Evolutionary conservation across 2,888 invertebrate genomes (phyloP).

Genomic region (Drosophila vallismaia): DNA sequence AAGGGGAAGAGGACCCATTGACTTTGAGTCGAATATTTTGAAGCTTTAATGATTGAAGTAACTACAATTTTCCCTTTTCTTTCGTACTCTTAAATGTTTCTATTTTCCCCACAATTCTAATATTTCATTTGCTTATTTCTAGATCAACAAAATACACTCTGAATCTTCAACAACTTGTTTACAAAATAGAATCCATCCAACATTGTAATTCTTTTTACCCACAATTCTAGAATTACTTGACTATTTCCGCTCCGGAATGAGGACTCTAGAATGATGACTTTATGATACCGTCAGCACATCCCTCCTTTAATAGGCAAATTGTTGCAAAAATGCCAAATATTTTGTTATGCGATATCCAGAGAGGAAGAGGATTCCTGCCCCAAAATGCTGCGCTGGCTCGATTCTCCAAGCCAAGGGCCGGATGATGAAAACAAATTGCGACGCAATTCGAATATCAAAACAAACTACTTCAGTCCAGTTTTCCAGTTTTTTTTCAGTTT

Average conservation of each 20-base stretch:
- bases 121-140: not conserved
- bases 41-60: too few relatives aligned
- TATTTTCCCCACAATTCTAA: not conserved
- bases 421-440: slow-evolving; percentile 46
- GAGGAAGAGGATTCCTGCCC: slow-evolving; percentile 9
- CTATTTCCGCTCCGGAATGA: slow-evolving; percentile 50
- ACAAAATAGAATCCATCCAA: not conserved
- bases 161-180: not conserved
- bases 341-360: slow-evolving; percentile 26
- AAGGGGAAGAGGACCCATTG: slow-evolving; percentile 6
- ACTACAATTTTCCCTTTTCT: not conserved
- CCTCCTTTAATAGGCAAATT: slow-evolving; percentile 25
- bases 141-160: not conserved
- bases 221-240: slow-evolving; percentile 57
- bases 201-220: slow-evolving; percentile 51
- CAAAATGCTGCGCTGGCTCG: slow-evolving; percentile 52
- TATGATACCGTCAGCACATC: slow-evolving; percentile 43
- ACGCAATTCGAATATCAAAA: slow-evolving; percentile 55
- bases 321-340: slow-evolving; percentile 45
- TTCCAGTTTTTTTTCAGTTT: too few relatives aligned
- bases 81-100: too few relatives aligned
- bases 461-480: slow-evolving; percentile 61
- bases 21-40: not conserved
- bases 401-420: slow-evolving; percentile 23
- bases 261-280: not conserved